Percentiles rank a stretch among this genome's conserved stretches.
Evolutionary conservation across 53 echinoderm and acorn worm genomes (phyloP).

Genomic region (Echinarachnius parma): DNA sequence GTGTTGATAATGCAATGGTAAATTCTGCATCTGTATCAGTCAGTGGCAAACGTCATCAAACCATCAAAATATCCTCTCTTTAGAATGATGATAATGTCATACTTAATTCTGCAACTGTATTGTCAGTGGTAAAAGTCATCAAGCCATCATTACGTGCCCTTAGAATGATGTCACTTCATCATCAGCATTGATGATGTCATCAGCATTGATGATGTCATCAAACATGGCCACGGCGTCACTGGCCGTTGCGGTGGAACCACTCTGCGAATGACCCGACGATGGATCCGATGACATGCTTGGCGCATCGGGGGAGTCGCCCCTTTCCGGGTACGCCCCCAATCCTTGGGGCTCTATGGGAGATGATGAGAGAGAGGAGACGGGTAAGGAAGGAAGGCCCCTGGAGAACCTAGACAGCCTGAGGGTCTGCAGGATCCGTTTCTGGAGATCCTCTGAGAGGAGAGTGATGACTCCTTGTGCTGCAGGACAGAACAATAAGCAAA

Average conservation of each 20-base stretch:
- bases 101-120: too few relatives aligned
- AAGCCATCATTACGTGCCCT: not conserved
- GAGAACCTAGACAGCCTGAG: slow-evolving; percentile 1
- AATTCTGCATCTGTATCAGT: too few relatives aligned
- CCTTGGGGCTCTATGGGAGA: not conserved
- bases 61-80: too few relatives aligned
- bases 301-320: not conserved
- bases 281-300: not conserved
- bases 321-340: not conserved
- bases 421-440: slow-evolving; percentile 16
- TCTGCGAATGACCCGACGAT: not conserved
- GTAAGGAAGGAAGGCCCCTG: not conserved
- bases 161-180: not conserved
- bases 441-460: not conserved
- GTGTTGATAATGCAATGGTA: too few relatives aligned
- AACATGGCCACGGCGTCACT: not conserved
- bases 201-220: not conserved
- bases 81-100: too few relatives aligned
- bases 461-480: slow-evolving; percentile 11
- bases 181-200: not conserved
- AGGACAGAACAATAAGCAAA: not conserved
- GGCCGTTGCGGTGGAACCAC: not conserved
- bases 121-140: too few relatives aligned
- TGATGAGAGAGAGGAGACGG: not conserved
- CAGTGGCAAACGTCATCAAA: too few relatives aligned